Percentiles rank a stretch among this genome's conserved stretches.
Evolutionary conservation across 2,113 vertebrate species (phyloP).

Genomic region (Strigops habroptila): DNA sequence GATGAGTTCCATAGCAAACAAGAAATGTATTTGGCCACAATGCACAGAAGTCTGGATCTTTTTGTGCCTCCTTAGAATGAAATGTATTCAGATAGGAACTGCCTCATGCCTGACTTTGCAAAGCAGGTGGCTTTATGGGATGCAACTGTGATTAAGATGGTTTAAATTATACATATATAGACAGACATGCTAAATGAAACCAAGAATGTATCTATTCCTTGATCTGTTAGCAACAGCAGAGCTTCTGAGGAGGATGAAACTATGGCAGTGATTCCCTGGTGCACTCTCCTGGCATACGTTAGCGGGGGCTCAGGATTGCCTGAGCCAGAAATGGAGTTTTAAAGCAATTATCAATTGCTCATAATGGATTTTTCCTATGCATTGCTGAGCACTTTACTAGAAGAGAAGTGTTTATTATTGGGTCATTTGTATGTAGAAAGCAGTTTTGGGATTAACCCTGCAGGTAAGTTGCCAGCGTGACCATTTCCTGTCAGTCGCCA

Average conservation of each 20-base stretch:
- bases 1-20: background rate
- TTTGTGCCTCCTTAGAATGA: background rate
- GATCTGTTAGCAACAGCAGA: background rate
- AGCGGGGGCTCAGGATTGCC: background rate
- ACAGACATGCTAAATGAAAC: background rate
- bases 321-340: background rate
- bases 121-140: background rate
- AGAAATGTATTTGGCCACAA: background rate
- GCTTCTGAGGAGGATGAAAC: background rate
- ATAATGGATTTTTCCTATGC: background rate
- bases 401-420: background rate
- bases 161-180: background rate
- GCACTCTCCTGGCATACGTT: background rate
- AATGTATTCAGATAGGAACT: background rate
- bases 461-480: rapidly evolving
- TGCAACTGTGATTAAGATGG: background rate
- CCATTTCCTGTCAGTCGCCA: background rate
- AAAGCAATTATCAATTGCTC: background rate
- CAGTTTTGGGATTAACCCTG: background rate
- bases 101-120: background rate
- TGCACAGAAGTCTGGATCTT: background rate
- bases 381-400: background rate
- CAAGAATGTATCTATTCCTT: background rate
- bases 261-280: background rate
- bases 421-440: background rate